Evolutionary conservation across 2,888 invertebrate genomes (phyloP).

Genomic region (Eupithecia dodoneata): DNA sequence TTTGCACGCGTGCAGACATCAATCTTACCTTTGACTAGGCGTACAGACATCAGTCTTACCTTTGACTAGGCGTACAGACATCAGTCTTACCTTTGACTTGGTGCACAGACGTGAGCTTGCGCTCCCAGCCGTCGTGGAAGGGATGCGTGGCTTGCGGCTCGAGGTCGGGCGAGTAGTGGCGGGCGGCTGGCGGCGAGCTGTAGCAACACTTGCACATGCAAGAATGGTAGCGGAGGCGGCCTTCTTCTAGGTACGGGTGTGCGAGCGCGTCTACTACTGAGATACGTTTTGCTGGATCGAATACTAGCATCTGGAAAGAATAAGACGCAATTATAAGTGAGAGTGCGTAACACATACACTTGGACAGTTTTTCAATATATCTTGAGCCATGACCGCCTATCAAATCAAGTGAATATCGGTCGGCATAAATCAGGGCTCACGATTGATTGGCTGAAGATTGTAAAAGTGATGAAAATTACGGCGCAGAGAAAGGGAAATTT

Average conservation of each 20-base stretch:
- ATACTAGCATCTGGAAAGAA: constrained; percentile 95
- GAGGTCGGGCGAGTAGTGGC: constrained; percentile 95
- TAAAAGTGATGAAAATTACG: too few species aligned
- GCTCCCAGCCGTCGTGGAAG: constrained; percentile 98
- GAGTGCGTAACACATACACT: neutral
- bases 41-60: constrained; percentile 93
- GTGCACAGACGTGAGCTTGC: constrained; percentile 95
- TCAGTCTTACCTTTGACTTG: constrained; percentile 97
- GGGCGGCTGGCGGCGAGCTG: constrained; percentile 77
- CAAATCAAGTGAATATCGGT: neutral
- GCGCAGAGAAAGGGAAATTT: neutral
- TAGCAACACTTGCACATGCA: constrained; percentile 99
- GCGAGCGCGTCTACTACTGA: constrained; percentile 97
- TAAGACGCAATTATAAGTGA: neutral
- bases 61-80: constrained; percentile 97
- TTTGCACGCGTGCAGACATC: too few species aligned
- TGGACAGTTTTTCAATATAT: neutral
- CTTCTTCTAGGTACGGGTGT: constrained; percentile 99
- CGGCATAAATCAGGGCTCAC: neutral
- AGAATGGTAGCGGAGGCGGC: constrained; percentile 98
- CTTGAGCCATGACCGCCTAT: neutral
- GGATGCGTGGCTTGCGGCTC: constrained; percentile 95
- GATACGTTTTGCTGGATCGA: constrained; percentile 98
- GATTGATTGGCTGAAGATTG: neutral
- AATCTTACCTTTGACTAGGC: constrained; percentile 87